These are phyloP conservation scores for Choloepus didactylus DNA, from an alignment of 2,797 vertebrate species.

Conservation along the genomic window DNA sequence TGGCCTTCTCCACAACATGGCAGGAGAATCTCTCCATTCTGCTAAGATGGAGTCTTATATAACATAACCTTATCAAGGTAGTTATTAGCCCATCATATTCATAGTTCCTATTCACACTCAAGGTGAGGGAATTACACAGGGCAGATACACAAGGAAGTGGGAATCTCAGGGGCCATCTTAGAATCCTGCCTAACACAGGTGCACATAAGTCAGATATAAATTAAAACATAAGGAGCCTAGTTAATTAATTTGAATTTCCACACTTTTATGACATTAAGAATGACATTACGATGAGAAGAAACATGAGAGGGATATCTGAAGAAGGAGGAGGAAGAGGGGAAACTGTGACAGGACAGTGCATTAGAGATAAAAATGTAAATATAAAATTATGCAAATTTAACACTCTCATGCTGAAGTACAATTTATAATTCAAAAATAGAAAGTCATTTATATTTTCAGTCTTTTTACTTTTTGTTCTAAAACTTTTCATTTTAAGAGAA, in stretches of 20 bases:
- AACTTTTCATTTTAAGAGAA: background rate
- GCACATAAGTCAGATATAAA: background rate
- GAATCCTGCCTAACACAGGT: background rate
- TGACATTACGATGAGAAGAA: background rate
- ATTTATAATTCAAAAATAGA: background rate
- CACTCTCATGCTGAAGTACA: background rate
- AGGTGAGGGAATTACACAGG: background rate
- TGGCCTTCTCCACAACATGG: background rate
- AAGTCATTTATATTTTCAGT: background rate
- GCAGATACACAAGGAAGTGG: background rate
- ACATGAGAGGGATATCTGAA: background rate
- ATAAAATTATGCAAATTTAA: conserved; percentile 13
- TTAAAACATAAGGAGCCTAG: background rate
- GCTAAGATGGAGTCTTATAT: background rate
- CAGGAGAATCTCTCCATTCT: background rate
- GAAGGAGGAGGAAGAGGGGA: background rate
- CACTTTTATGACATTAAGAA: background rate
- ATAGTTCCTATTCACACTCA: background rate
- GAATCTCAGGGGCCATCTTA: background rate
- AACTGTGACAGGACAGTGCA: background rate
- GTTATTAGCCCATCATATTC: background rate
- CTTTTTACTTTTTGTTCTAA: conserved; percentile 3
- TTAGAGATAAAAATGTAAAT: background rate
- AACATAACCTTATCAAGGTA: background rate
- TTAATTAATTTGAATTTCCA: conserved; percentile 2